Conservation (phyloP, 2,888 invertebrate genomes). For the Plagodis dolabraria region DNA sequence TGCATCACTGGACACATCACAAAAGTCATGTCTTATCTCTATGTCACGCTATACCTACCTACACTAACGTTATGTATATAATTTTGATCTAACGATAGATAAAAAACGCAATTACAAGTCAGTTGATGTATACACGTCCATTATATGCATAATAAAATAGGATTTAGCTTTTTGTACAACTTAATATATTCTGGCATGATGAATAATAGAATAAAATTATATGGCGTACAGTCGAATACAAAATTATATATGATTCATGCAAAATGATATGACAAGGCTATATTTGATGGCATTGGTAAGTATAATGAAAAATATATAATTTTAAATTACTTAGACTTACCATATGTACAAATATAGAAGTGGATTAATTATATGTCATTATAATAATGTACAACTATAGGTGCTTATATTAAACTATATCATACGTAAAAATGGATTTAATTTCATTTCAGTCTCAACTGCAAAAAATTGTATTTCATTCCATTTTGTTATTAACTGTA, state of each 20-base stretch:
- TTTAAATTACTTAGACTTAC: no score
- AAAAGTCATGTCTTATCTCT: slow-evolving; percentile 22
- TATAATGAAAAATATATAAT: no score
- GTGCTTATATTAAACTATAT: no score
- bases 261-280: slow-evolving; percentile 4
- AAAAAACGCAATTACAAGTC: slow-evolving; percentile 65
- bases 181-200: slow-evolving; percentile 54
- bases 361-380: no score
- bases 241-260: slow-evolving; percentile 34
- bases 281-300: no score
- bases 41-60: slow-evolving; percentile 14
- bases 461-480: no score
- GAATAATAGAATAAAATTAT: slow-evolving; percentile 58
- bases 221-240: slow-evolving; percentile 47
- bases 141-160: slow-evolving; percentile 64
- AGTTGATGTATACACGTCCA: slow-evolving; percentile 63
- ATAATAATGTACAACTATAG: no score
- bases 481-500: slow-evolving; percentile 40
- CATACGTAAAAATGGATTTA: no score
- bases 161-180: slow-evolving; percentile 54
- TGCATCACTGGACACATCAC: slow-evolving; percentile 9
- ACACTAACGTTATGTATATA: slow-evolving; percentile 63
- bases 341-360: no score
- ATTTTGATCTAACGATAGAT: slow-evolving; percentile 60
- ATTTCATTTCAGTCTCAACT: no score